Percentiles rank a stretch among this genome's conserved stretches.
These are phyloP conservation scores for Drosophila rellima DNA, from an alignment of 2,888 invertebrate genomes.

Conservation along the genomic window DNA sequence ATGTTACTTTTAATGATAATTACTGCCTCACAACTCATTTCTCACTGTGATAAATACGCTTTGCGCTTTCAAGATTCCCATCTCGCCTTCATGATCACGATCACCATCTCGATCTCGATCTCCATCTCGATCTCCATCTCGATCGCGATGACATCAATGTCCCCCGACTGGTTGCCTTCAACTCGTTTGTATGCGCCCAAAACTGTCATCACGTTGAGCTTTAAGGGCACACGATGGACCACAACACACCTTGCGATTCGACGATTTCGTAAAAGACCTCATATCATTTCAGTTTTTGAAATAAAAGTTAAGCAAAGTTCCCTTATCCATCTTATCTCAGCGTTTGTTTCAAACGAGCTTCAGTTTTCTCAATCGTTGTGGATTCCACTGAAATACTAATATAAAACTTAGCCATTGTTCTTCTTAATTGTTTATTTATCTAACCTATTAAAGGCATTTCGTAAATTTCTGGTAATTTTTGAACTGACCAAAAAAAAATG, in stretches of 20 bases:
- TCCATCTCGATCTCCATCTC: conserved; percentile 22
- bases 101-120: conserved; percentile 29
- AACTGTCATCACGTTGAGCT: conserved; percentile 52
- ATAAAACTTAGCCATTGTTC: not conserved
- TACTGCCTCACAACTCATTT: conserved; percentile 81
- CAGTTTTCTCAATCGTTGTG: too few species aligned
- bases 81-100: conserved; percentile 24
- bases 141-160: conserved; percentile 55
- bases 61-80: conserved; percentile 35
- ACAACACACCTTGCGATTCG: conserved; percentile 5
- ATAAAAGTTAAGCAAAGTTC: too few species aligned
- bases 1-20: conserved; percentile 83
- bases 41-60: conserved; percentile 75
- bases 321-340: too few species aligned
- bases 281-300: not conserved
- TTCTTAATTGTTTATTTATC: not conserved
- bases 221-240: conserved; percentile 9
- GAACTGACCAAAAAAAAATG: too few species aligned
- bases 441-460: too few species aligned
- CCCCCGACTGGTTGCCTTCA: conserved; percentile 29
- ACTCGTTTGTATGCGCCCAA: conserved; percentile 38
- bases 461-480: too few species aligned
- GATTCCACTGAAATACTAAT: not conserved
- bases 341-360: too few species aligned
- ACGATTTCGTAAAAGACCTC: not conserved